A percentile compares a stretch with the other conserved stretches of the same genome.
These are phyloP conservation scores for Glaucomys volans DNA, from an alignment of 2,113 vertebrate species.

Conservation along the genomic window DNA sequence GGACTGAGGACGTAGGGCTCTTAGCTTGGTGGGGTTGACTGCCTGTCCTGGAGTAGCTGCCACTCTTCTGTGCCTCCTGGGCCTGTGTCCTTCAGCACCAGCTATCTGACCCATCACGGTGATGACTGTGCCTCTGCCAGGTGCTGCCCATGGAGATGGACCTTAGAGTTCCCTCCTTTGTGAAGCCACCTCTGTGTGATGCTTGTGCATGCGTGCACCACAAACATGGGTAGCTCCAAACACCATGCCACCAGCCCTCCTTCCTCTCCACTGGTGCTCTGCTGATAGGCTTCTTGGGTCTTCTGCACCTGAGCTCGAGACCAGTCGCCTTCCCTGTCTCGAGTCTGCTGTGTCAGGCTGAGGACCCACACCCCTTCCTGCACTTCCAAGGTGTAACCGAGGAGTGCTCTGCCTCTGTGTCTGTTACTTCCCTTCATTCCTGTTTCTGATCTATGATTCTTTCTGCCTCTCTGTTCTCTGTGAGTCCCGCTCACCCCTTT, in stretches of 20 bases:
- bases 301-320: background rate
- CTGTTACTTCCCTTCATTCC: background rate
- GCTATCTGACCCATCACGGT: fast-evolving
- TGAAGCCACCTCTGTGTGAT: background rate
- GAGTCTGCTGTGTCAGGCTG: too few relatives aligned
- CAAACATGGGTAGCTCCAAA: too few relatives aligned
- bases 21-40: background rate
- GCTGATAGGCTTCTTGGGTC: fast-evolving
- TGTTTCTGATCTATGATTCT: background rate
- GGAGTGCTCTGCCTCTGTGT: background rate
- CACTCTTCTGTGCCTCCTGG: fast-evolving
- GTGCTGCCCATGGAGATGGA: background rate
- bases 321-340: background rate
- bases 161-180: background rate
- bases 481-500: background rate
- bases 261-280: background rate
- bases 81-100: background rate
- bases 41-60: background rate
- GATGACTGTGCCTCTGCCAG: fast-evolving
- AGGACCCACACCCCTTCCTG: too few relatives aligned
- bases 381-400: background rate
- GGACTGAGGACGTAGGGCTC: background rate
- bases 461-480: background rate
- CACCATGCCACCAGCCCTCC: background rate
- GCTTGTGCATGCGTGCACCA: background rate